Percentiles rank a stretch among this genome's conserved stretches.
Conservation (phyloP, 1,140 invertebrate genomes). For the Drosophila pruinosa region DNA sequence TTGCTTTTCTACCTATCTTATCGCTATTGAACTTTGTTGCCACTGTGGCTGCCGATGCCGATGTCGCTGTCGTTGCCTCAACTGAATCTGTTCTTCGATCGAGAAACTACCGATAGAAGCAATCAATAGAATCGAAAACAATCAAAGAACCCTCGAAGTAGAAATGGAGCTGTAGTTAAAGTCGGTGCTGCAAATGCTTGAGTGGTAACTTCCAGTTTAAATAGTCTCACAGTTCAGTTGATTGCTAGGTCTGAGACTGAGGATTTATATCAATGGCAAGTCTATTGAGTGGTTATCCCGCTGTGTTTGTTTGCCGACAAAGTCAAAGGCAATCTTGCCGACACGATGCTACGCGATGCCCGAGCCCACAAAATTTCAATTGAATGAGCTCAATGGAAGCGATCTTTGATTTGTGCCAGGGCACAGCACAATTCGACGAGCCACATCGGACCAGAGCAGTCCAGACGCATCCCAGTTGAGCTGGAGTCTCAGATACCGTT, state of each 20-base stretch:
- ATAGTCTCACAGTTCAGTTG: slow-evolving; percentile 49
- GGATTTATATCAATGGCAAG: slow-evolving; percentile 48
- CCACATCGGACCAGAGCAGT: neutral
- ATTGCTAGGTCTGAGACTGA: slow-evolving; percentile 29
- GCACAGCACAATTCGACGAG: slow-evolving; percentile 1
- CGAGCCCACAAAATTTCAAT: slow-evolving; percentile 61
- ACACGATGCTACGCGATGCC: slow-evolving; percentile 13
- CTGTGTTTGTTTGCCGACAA: slow-evolving; percentile 73
- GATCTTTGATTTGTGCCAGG: slow-evolving; percentile 42
- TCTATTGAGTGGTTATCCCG: slow-evolving; percentile 44
- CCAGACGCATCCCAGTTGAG: slow-evolving; percentile 18
- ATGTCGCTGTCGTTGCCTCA: slow-evolving; percentile 1
- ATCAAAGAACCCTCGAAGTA: slow-evolving; percentile 40
- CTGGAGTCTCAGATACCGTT: slow-evolving; percentile 50
- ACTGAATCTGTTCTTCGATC: too few species aligned
- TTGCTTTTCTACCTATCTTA: slow-evolving; percentile 52
- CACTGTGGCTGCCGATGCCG: slow-evolving; percentile 45
- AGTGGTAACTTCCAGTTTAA: slow-evolving; percentile 59
- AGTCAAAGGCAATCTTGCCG: slow-evolving; percentile 70
- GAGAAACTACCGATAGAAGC: slow-evolving; percentile 27
- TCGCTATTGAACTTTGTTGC: slow-evolving; percentile 78
- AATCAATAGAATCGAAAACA: slow-evolving; percentile 65
- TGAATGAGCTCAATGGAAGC: slow-evolving; percentile 43
- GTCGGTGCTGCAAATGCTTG: slow-evolving; percentile 7
- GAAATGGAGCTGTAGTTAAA: slow-evolving; percentile 5